A percentile compares a stretch with the other conserved stretches of the same genome.
Evolutionary conservation across 2,113 vertebrate genomes (phyloP).

Genomic region (Numida meleagris): DNA sequence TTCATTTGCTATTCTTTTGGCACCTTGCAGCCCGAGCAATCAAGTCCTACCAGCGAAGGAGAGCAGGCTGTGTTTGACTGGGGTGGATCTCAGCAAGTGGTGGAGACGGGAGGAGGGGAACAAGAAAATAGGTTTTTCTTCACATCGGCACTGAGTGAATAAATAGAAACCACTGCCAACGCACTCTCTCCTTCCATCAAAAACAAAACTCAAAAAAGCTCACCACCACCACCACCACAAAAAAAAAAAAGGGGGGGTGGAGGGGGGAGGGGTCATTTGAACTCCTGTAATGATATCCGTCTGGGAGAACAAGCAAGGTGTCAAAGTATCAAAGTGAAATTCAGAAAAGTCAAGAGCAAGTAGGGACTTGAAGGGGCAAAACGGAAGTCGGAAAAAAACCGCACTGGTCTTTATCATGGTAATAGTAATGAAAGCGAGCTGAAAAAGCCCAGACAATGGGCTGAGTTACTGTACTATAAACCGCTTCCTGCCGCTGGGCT

Average conservation of each 20-base stretch:
- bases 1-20: neutral
- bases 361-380: slow-evolving; percentile 51
- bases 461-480: slow-evolving; percentile 57
- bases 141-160: neutral
- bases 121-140: neutral
- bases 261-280: neutral
- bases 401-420: slow-evolving; percentile 63
- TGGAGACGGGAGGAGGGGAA: fast-evolving
- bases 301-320: slow-evolving; percentile 27
- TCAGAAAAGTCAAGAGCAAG: slow-evolving; percentile 53
- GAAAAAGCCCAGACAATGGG: slow-evolving; percentile 16
- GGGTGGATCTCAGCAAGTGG: neutral
- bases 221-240: too few relatives aligned
- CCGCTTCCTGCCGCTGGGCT: slow-evolving; percentile 12
- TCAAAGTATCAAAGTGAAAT: slow-evolving; percentile 65
- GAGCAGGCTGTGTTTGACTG: neutral
- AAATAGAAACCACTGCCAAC: neutral
- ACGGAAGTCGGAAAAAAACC: slow-evolving; percentile 1
- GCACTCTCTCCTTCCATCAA: neutral
- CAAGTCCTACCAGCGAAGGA: neutral
- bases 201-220: neutral
- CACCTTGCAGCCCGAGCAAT: neutral
- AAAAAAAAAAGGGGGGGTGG: neutral
- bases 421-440: slow-evolving; percentile 41
- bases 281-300: slow-evolving; percentile 42